Conservation (phyloP, 1,140 invertebrate genomes). For the Brachionus paranguensis region DNA sequence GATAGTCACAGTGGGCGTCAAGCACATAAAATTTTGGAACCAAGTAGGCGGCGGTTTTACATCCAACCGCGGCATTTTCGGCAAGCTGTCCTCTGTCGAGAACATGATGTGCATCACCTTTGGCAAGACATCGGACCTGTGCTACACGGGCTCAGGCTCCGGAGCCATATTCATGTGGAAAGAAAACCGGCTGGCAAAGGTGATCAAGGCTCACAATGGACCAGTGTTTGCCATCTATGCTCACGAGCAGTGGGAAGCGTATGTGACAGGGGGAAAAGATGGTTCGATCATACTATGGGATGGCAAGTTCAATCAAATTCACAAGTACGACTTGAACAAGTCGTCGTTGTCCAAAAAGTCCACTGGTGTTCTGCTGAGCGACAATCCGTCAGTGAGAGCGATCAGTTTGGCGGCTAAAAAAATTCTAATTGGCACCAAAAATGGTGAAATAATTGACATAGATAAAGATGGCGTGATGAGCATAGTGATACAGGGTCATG, state of each 20-base stretch:
- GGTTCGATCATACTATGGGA: slow-evolving; percentile 54
- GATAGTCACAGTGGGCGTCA: slow-evolving; percentile 54
- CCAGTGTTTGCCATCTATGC: slow-evolving; percentile 56
- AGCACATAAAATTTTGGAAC: slow-evolving; percentile 57
- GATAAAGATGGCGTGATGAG: slow-evolving; percentile 51
- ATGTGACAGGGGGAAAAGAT: slow-evolving; percentile 56
- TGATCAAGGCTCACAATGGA: slow-evolving; percentile 54
- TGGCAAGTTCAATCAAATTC: slow-evolving; percentile 52
- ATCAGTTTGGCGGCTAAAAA: slow-evolving; percentile 53
- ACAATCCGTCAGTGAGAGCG: slow-evolving; percentile 50
- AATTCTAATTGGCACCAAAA: slow-evolving; percentile 51
- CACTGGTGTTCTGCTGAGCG: slow-evolving; percentile 46
- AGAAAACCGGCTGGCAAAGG: slow-evolving; percentile 46
- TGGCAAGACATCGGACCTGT: slow-evolving; percentile 49
- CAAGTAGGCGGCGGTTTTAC: slow-evolving; percentile 56
- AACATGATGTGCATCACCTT: slow-evolving; percentile 54
- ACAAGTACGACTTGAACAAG: slow-evolving; percentile 51
- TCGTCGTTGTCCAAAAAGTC: slow-evolving; percentile 45
- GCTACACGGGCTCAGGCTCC: slow-evolving; percentile 53
- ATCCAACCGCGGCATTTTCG: slow-evolving; percentile 53
- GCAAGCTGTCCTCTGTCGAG: slow-evolving; percentile 46
- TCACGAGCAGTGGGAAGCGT: slow-evolving; percentile 53
- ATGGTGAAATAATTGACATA: slow-evolving; percentile 54
- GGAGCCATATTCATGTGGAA: slow-evolving; percentile 54
- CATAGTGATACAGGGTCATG: slow-evolving; percentile 54